These are phyloP conservation scores for Tortrix viridana DNA, from an alignment of 2,888 invertebrate species.

Conservation along the genomic window DNA sequence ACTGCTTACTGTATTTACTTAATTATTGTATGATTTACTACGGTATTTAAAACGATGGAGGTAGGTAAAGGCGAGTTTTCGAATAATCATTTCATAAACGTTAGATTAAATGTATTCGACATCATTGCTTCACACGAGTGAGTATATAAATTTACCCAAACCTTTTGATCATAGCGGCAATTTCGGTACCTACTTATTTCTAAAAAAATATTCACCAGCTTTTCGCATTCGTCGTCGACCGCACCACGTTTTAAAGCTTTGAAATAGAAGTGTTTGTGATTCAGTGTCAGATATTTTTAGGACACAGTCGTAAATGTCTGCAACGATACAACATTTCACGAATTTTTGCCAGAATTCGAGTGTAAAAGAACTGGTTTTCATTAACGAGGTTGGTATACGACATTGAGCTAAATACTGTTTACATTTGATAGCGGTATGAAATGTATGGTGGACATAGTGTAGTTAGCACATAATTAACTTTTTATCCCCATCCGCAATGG, in stretches of 20 bases:
- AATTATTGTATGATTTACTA: too few species aligned
- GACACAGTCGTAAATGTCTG: constrained; percentile 54
- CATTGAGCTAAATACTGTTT: constrained; percentile 27
- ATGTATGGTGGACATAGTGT: constrained; percentile 26
- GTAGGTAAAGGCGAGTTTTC: too few species aligned
- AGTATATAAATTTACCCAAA: too few species aligned
- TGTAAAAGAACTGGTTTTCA: constrained; percentile 27
- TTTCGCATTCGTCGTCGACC: constrained; percentile 26
- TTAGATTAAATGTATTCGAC: too few species aligned
- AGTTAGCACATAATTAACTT: constrained; percentile 32
- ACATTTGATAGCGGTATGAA: constrained; percentile 10
- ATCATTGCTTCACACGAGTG: too few species aligned
- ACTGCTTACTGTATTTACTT: too few species aligned
- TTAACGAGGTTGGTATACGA: constrained; percentile 28
- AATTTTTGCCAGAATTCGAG: constrained; percentile 13
- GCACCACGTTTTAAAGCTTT: constrained; percentile 33
- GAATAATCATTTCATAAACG: too few species aligned
- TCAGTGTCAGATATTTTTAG: constrained; percentile 61
- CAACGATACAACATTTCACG: constrained; percentile 35
- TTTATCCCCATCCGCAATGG: constrained; percentile 51
- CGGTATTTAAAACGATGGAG: too few species aligned
- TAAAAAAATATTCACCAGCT: constrained; percentile 9
- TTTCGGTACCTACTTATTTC: constrained; percentile 21
- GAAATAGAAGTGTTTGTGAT: constrained; percentile 55
- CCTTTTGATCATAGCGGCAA: neutral